Base-by-base conservation (phyloP, 2,797 vertebrate genomes). In the Sebastes elongatus region DNA sequence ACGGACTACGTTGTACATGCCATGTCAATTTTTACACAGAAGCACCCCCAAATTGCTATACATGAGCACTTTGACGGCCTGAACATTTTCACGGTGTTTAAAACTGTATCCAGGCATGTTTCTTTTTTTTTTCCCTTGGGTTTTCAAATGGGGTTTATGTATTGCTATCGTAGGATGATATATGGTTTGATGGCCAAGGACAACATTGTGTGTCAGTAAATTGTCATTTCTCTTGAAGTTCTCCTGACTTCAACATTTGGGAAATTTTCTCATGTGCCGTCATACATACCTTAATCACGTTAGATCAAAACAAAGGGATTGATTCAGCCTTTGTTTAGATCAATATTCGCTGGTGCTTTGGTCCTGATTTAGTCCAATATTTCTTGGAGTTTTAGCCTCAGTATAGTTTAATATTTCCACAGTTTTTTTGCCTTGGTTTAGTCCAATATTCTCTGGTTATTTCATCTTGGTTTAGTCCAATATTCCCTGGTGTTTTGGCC, bases 61-160 rank as follows among this genome's bases (percentile, higher is more conserved):
- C 27, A 52, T 42, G 33, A 70, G 18, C 55, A 27, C 62, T 81
- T 80, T 76, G 57, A 80, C 66, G 71, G 49, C 8, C 56, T 66
- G 27, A 52, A 60, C 23, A 64, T 63, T 73, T 68, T 49, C n/a
- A 52, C 5, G 8, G 9, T 53, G 11, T 55, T 59, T 2, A 33
- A 59, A 75, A 64, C 25, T 22, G n/a, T 33, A 22, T 76, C 33
- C 9, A 1, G 16, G 23, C 42, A 59, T 62, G 6, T 70, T 53
- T 7, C 7, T 46, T 25, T 81, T 46, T 66, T n/a, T n/a, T 18
- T 46, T 28, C 13, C 13, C 20, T 28, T 42, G n/a, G 32, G 10
- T 10, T 46, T 78, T 49, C 6, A 53, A 11, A 33, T 9, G 2
- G 2, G 22, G 1, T 35, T 18, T 60, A 49, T 49, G 46, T 53